phyloP scores from a whole-genome alignment of 2,888 invertebrate genomes.

The Campaea margaritaria region DNA sequence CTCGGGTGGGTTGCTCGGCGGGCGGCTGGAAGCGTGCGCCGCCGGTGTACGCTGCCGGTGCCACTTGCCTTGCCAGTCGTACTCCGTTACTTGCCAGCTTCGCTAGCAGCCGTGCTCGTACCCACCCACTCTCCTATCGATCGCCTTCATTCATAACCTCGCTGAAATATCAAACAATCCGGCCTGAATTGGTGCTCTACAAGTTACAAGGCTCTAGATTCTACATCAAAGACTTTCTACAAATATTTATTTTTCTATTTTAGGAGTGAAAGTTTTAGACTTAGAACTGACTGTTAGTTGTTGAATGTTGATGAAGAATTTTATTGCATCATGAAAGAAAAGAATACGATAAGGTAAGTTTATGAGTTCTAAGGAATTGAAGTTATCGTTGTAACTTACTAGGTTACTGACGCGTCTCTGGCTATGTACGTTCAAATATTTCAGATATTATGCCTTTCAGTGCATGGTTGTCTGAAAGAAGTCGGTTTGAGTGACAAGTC shows the following conservation, averaged over 20 bases:
- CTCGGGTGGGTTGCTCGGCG: constrained; percentile 20
- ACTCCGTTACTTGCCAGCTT: constrained; percentile 38
- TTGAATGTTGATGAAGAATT: constrained; percentile 38
- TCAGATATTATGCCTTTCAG: too few species aligned
- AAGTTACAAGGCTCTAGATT: constrained; percentile 22
- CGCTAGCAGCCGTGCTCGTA: constrained; percentile 41
- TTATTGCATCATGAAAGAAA: constrained; percentile 62
- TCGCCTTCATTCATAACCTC: constrained; percentile 59
- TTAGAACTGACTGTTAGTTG: constrained; percentile 31
- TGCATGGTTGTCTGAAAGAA: too few species aligned
- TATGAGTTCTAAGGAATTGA: constrained; percentile 4
- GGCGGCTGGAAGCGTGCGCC: constrained; percentile 6
- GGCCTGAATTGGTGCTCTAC: constrained; percentile 47
- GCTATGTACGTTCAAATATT: too few species aligned
- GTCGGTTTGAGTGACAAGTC: too few species aligned
- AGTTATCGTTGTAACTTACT: constrained; percentile 1
- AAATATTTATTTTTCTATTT: constrained; percentile 23
- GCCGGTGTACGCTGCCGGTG: constrained; percentile 3
- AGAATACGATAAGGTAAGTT: constrained; percentile 59
- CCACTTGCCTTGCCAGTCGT: constrained; percentile 14
- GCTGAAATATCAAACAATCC: constrained; percentile 52
- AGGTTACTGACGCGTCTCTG: neutral
- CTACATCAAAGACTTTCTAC: constrained; percentile 22
- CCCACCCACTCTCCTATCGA: constrained; percentile 47
- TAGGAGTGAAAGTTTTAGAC: constrained; percentile 50